Evolutionary conservation across 2,113 vertebrate genomes (phyloP), one percentile per base, ranked within the genome.

Genomic region (Furnarius figulus): DNA sequence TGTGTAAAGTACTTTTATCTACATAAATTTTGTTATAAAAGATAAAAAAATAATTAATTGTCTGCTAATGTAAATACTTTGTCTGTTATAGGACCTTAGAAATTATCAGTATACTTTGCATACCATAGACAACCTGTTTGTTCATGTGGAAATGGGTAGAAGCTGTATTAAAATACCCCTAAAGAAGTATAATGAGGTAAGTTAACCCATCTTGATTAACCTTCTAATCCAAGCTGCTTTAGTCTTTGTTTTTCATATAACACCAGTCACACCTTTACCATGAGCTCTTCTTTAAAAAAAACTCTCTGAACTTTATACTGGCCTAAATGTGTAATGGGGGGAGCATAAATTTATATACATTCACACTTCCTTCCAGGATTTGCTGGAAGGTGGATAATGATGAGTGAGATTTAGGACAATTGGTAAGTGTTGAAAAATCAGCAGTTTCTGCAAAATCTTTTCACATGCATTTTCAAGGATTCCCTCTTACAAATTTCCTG

Each of bases 91-190:
- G 99, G 99, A 99, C 87, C 98, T 99, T 88, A 98, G 98, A 96
- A 99, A 99, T 98, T 99, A 99, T 91, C 98, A 99, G 95, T 99
- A 99, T 97, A 99, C 98, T 40, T 98, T 99, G 96, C 97, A 98
- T 39, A 98, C 98, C 35, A 98, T 99, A 93, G 98, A 99, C 65
- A 98, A 98, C 30, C 95, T 99, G 35, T 97, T 98, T 96, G 98
- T 99, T 96, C 99, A 99, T 85, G 98, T 99, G 99, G 99, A 99
- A 98, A 98, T 99, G 98, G 99, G 99, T 12, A 99, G 99, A 97
- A 99, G 98, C 95, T 99, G 98, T 95, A 99, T 99, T 95, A 98
- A 99, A 97, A 99, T 99, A 93, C 99, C 99, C 80, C 98, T 98
- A 72, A 98, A 96, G 40, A 99, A 98, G 94, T 98, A 99, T 70